Percentiles rank a stretch among this genome's conserved stretches.
Conservation (phyloP, 2,888 invertebrate species). For the Acutogordius australiensis region DNA sequence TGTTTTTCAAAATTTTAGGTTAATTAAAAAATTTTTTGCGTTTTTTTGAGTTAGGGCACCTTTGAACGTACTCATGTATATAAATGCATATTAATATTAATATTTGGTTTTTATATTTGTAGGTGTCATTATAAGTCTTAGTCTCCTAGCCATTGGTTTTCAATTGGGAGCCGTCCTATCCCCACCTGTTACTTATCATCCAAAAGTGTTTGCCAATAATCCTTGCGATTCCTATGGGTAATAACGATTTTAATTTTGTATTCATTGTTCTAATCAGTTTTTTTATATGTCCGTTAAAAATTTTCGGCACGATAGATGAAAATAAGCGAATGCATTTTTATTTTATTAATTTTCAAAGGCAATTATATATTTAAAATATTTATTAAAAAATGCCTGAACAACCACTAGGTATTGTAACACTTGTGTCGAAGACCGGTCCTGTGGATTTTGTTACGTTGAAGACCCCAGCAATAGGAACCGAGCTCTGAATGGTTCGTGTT, state of each 20-base stretch:
- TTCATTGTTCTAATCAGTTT: too few species aligned
- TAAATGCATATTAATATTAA: too few species aligned
- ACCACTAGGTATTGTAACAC: constrained; percentile 22
- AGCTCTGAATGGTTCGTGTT: constrained; percentile 22
- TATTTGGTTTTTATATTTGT: constrained; percentile 12
- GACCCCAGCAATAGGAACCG: constrained; percentile 15
- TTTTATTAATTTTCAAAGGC: too few species aligned
- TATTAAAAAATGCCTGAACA: not conserved
- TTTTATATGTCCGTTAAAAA: too few species aligned
- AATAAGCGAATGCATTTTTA: too few species aligned
- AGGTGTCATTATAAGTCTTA: constrained; percentile 24
- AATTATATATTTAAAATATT: too few species aligned
- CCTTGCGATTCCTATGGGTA: constrained; percentile 15
- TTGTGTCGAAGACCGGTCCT: constrained; percentile 24
- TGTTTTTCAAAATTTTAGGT: too few species aligned
- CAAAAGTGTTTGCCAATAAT: constrained; percentile 13
- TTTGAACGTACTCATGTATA: too few species aligned
- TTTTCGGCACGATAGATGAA: too few species aligned
- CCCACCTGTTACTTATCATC: constrained; percentile 19
- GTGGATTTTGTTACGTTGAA: constrained; percentile 26
- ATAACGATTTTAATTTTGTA: too few species aligned
- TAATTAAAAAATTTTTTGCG: too few species aligned
- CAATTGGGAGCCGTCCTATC: constrained; percentile 23
- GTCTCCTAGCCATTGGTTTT: constrained; percentile 25
- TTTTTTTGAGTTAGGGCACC: too few species aligned